Evolutionary conservation across 2,797 vertebrate genomes (phyloP), one percentile per base, ranked within the genome.

Genomic region (Sylvia borin): DNA sequence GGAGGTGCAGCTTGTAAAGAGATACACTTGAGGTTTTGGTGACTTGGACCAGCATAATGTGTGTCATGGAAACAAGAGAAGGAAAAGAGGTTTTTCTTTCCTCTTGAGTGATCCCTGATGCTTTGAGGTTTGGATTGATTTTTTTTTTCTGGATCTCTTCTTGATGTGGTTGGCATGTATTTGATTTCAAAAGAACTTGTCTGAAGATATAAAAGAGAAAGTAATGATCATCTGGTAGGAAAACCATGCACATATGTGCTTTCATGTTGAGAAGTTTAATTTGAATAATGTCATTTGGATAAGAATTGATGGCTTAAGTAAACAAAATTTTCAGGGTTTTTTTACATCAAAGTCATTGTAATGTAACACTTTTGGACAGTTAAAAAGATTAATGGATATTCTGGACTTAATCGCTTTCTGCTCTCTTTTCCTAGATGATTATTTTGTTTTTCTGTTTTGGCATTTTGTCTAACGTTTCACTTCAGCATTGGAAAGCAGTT

Each of bases 41-140:
- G 84, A 34, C 40, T 89, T 81, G 85, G 67, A 76, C 29, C n/a
- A 42, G 22, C 9, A 43, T 76, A 47, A 48, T 29, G 3, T 50
- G 16, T 81, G 55, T 87, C 24, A 6, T 73, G 55, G 83, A 91
- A 94, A 82, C 5, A 58, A n/a, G 32, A 86, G 58, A 58, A 72
- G 34, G 20, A 68, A 85, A 91, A 84, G 55, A 75, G 22, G 25
- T 75, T 93, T 94, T 90, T 83, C 61, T 92, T 95, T 80, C 38
- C 26, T 70, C n/a, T 57, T 87, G 26, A 43, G 13, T 89, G 62
- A 81, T 91, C 29, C 76, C 72, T 78, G 32, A 53, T 61, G 42
- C 34, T 91, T 94, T 95, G 93, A 92, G 94, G 89, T 81, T 95
- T 96, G 91, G 61, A 67, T 40, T 51, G 43, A 7, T 16, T 45